These are phyloP conservation scores for Mastacembelus armatus DNA, from an alignment of 2,797 vertebrate genomes.

Conservation along the genomic window DNA sequence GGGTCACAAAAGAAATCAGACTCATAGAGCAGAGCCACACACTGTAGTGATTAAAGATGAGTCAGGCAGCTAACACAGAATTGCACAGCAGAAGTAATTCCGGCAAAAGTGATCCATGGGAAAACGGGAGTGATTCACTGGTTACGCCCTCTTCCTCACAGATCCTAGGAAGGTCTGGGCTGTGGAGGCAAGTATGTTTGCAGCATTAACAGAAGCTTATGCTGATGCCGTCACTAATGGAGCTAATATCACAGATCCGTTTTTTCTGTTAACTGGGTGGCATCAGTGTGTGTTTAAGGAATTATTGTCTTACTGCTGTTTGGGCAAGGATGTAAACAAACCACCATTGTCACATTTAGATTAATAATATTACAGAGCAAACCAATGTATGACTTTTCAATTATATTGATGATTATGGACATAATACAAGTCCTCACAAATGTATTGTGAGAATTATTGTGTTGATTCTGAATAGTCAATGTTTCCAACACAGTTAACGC, in stretches of 20 bases:
- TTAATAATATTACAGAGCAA: neutral
- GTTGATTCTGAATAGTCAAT: neutral
- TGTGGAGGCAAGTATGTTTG: neutral
- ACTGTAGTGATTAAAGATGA: conserved; percentile 64
- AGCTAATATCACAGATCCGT: neutral
- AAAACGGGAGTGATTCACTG: conserved; percentile 33
- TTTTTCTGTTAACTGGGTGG: too few relatives aligned
- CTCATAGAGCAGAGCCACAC: conserved; percentile 50
- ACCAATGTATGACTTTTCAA: neutral
- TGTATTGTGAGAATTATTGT: neutral
- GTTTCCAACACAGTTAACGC: too few relatives aligned
- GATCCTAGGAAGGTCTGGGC: neutral
- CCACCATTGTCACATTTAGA: neutral
- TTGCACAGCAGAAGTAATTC: conserved; percentile 33
- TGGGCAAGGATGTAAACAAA: too few relatives aligned
- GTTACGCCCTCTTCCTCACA: conserved; percentile 12
- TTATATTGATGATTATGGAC: too few relatives aligned
- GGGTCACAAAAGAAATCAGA: conserved; percentile 26
- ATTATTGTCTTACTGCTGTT: neutral
- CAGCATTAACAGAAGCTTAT: neutral
- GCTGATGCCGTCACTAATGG: neutral
- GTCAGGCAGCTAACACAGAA: conserved; percentile 46
- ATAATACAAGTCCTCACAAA: neutral
- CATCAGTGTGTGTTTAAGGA: neutral
- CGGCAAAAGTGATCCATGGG: conserved; percentile 30